phyloP scores from a whole-genome alignment of 2,797 vertebrate genomes.

The Hyperoplus lanceolatus region DNA sequence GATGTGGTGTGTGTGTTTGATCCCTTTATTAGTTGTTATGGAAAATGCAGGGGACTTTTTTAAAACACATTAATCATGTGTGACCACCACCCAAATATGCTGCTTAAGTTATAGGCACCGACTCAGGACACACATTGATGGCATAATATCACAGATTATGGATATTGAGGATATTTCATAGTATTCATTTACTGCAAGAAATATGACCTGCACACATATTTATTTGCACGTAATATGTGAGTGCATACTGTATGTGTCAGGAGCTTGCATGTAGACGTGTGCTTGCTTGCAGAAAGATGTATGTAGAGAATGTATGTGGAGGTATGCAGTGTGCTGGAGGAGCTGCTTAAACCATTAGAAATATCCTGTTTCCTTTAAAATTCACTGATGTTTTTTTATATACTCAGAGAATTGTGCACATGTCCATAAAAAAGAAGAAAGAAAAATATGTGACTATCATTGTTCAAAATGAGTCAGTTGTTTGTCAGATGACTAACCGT shows the following conservation, averaged over 20 bases:
- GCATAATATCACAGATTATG: constrained; percentile 82
- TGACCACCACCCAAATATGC: constrained; percentile 70
- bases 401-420: not conserved
- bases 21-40: constrained; percentile 86
- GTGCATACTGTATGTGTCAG: constrained; percentile 13
- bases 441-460: constrained; percentile 65
- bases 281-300: not conserved
- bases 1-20: constrained; percentile 80
- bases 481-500: not conserved
- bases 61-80: constrained; percentile 86
- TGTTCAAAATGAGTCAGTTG: constrained; percentile 81
- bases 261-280: constrained; percentile 5
- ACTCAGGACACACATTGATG: constrained; percentile 81
- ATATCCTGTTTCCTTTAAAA: constrained; percentile 85
- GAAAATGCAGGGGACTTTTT: constrained; percentile 84
- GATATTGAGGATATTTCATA: constrained; percentile 83
- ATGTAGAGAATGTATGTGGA: constrained; percentile 6
- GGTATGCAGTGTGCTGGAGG: constrained; percentile 26
- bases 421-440: constrained; percentile 4
- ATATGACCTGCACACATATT: constrained; percentile 72
- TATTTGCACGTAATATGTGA: constrained; percentile 51
- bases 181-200: constrained; percentile 81
- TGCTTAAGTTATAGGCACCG: constrained; percentile 73
- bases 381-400: not conserved
- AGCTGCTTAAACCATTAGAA: constrained; percentile 86